These are phyloP conservation scores for Mythimna vitellina DNA, from an alignment of 2,888 invertebrate genomes.

Conservation along the genomic window DNA sequence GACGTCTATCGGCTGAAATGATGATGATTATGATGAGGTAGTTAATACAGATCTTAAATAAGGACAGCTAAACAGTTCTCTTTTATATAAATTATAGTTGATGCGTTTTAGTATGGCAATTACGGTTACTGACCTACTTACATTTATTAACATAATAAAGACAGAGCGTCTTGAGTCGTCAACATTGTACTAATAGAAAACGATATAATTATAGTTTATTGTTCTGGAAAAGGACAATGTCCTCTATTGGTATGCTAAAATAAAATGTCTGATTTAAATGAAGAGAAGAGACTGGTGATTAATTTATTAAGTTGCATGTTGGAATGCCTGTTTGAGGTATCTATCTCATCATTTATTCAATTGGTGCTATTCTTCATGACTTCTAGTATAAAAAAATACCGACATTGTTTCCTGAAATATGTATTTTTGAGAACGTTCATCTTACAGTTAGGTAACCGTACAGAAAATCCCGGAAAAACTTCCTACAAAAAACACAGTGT, in stretches of 20 bases:
- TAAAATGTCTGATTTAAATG: neutral
- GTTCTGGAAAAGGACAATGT: neutral
- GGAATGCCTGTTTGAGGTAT: neutral
- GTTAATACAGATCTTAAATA: no score
- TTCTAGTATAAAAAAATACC: neutral
- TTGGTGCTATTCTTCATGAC: neutral
- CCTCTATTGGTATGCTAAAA: neutral
- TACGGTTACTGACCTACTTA: neutral
- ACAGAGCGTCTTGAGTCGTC: neutral
- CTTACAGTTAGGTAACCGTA: neutral
- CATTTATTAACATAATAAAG: neutral
- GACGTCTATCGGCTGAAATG: no score
- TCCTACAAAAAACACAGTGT: neutral
- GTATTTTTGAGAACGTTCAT: neutral
- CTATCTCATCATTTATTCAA: neutral
- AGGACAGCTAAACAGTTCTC: no score
- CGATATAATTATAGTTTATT: neutral
- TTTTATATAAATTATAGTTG: neutral
- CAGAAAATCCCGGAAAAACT: conserved; percentile 5
- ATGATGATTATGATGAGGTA: no score
- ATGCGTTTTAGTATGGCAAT: neutral
- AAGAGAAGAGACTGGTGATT: neutral
- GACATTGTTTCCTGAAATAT: neutral
- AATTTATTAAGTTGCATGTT: neutral
- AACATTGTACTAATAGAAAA: neutral